A percentile compares a stretch with the other conserved stretches of the same genome.
These are phyloP conservation scores for Lymantria dispar DNA, from an alignment of 2,888 invertebrate genomes.

Conservation along the genomic window DNA sequence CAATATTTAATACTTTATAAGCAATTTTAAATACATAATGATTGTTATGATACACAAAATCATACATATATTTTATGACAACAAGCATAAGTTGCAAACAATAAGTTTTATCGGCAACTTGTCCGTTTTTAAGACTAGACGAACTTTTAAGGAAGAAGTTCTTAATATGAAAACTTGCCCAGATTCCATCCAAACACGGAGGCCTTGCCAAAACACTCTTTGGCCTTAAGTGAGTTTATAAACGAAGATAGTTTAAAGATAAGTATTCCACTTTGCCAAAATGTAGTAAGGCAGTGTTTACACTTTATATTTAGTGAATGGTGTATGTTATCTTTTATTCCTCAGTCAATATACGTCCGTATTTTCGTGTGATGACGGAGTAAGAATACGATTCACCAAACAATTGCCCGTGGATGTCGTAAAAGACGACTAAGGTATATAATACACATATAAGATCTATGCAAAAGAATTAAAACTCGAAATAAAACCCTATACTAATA, in stretches of 20 bases:
- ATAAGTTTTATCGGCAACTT: neutral
- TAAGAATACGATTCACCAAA: no score
- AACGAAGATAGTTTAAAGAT: slow-evolving; percentile 17
- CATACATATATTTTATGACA: neutral
- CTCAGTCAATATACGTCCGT: no score
- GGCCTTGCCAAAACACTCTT: slow-evolving; percentile 30
- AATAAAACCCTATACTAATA: no score
- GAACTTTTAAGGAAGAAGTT: slow-evolving; percentile 15
- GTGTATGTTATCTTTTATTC: no score
- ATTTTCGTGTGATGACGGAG: no score
- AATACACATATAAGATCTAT: no score
- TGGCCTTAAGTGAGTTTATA: slow-evolving; percentile 14
- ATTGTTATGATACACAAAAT: neutral
- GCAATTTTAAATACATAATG: no score
- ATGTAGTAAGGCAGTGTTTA: slow-evolving; percentile 6
- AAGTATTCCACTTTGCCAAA: slow-evolving; percentile 22
- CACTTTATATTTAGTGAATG: neutral
- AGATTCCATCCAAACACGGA: slow-evolving; percentile 10
- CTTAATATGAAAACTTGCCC: slow-evolving; percentile 22
- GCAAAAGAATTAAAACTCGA: no score
- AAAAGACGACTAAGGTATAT: no score
- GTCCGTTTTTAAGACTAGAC: slow-evolving; percentile 6
- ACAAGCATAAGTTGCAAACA: neutral
- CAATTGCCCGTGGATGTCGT: no score
- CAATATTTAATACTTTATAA: no score